A percentile compares a stretch with the other conserved stretches of the same genome.
Evolutionary conservation across 1,140 invertebrate species (phyloP).

Genomic region (Magallana gigas): DNA sequence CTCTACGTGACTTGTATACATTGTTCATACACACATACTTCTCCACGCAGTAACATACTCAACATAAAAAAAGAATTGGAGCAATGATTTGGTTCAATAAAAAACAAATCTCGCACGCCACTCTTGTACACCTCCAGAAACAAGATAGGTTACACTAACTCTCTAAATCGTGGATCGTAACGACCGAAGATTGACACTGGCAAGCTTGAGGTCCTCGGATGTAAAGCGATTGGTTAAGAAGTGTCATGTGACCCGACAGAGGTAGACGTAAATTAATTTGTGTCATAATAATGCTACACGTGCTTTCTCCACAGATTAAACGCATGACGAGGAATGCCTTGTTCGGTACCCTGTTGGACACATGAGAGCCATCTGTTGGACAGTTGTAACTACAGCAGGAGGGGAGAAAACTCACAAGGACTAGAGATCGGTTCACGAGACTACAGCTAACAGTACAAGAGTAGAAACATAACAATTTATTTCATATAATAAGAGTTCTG

Average conservation of each 20-base stretch:
- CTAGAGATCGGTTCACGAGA: neutral
- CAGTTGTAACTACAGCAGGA: neutral
- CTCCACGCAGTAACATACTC: neutral
- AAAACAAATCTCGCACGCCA: neutral
- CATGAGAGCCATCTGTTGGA: neutral
- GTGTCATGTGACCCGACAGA: constrained; percentile 28
- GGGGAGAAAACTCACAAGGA: neutral
- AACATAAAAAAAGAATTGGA: constrained; percentile 18
- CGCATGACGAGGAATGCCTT: constrained; percentile 10
- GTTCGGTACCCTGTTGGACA: constrained; percentile 6
- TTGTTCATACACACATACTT: neutral
- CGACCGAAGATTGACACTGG: neutral
- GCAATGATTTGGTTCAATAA: constrained; percentile 9
- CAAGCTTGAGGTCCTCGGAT: neutral
- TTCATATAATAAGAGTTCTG: neutral
- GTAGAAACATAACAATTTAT: neutral
- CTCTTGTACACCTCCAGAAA: neutral
- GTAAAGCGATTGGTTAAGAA: neutral
- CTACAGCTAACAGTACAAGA: neutral
- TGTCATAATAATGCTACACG: neutral
- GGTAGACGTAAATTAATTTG: constrained; percentile 8
- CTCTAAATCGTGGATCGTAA: neutral
- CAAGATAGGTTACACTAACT: constrained; percentile 5
- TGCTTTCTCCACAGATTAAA: constrained; percentile 14
- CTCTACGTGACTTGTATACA: neutral